phyloP scores from a whole-genome alignment of 92 coral and sea anemone genomes.

The Palythoa heliodiscus region DNA sequence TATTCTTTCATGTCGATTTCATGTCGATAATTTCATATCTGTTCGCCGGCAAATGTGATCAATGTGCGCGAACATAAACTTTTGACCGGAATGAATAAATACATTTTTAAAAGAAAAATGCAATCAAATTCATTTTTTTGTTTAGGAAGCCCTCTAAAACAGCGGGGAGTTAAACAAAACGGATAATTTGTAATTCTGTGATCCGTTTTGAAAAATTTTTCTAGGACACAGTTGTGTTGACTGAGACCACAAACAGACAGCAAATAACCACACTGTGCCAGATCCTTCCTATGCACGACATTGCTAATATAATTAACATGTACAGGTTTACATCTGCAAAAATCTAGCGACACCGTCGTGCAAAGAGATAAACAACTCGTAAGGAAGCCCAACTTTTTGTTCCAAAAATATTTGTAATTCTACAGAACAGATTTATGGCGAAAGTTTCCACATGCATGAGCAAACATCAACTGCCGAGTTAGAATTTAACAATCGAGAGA shows the following conservation, averaged over 20 bases:
- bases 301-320: slow-evolving; percentile 39
- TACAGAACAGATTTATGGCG: background rate
- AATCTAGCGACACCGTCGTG: background rate
- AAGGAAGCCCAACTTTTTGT: background rate
- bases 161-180: background rate
- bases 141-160: slow-evolving; percentile 4
- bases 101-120: slow-evolving; percentile 16
- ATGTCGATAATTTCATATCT: background rate
- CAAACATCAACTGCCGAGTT: too few species aligned
- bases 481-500: too few species aligned
- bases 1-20: slow-evolving; percentile 30
- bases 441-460: background rate
- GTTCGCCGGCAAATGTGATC: background rate
- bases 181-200: slow-evolving; percentile 6
- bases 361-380: background rate
- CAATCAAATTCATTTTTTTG: background rate
- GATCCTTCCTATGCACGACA: background rate
- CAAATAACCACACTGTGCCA: background rate
- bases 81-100: background rate
- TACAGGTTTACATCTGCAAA: slow-evolving; percentile 7
- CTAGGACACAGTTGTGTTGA: slow-evolving; percentile 22
- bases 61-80: background rate
- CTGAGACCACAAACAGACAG: slow-evolving; percentile 24
- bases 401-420: background rate
- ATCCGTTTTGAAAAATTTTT: slow-evolving; percentile 2